A percentile compares a stretch with the other conserved stretches of the same genome.
Evolutionary conservation across 2,888 invertebrate genomes (phyloP).

Genomic region (Papilio demoleus): DNA sequence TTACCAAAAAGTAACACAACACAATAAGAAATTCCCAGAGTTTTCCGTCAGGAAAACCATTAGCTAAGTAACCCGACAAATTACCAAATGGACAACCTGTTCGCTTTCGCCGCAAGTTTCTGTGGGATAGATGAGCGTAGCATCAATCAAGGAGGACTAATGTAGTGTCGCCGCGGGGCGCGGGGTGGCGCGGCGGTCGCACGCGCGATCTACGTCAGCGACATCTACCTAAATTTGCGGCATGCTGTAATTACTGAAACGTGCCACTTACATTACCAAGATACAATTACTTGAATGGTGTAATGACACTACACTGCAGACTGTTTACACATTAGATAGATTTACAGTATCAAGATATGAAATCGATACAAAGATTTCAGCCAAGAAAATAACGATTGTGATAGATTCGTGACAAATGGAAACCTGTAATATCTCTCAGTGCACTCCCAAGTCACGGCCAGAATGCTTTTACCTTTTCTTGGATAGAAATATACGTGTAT

Average conservation of each 20-base stretch:
- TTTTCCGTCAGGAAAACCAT: conserved; percentile 26
- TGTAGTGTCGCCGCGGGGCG: conserved; percentile 23
- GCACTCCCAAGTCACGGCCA: background rate
- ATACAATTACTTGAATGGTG: too few species aligned
- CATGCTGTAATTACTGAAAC: background rate
- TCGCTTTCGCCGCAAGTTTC: conserved; percentile 20
- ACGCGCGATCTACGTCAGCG: conserved; percentile 1
- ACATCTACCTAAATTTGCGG: conserved; percentile 12
- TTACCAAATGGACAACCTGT: conserved; percentile 35
- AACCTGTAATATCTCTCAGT: background rate
- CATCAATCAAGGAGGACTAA: conserved; percentile 34
- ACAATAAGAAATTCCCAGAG: conserved; percentile 11
- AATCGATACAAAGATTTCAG: too few species aligned
- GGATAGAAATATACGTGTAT: background rate
- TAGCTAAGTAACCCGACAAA: conserved; percentile 36
- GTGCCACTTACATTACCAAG: conserved; percentile 7
- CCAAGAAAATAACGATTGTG: background rate
- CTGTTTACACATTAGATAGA: too few species aligned
- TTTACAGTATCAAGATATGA: too few species aligned
- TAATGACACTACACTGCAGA: too few species aligned
- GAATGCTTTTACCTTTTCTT: background rate
- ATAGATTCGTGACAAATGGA: background rate
- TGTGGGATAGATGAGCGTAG: conserved; percentile 14
- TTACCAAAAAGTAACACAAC: conserved; percentile 17
- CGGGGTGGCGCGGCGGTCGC: conserved; percentile 7